Percentiles rank a stretch among this genome's conserved stretches.
Conservation (phyloP, 2,113 vertebrate genomes). For the Grallaria varia region DNA sequence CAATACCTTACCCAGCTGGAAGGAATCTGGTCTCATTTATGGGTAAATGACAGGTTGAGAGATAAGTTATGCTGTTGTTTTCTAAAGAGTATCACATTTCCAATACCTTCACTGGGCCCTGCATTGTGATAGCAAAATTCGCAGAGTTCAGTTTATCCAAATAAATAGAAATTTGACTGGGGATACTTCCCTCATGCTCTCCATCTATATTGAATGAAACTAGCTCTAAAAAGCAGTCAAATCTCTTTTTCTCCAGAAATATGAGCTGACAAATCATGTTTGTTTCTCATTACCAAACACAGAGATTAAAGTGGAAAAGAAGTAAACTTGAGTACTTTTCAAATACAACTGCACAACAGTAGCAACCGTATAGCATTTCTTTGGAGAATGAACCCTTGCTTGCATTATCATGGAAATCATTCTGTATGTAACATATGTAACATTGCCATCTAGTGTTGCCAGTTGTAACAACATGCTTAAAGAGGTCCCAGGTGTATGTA, state of each 20-base stretch:
- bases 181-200: neutral
- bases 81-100: neutral
- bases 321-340: neutral
- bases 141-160: neutral
- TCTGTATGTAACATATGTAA: neutral
- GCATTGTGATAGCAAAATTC: neutral
- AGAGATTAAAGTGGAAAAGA: neutral
- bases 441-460: slow-evolving; percentile 56
- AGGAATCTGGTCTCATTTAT: neutral
- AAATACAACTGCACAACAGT: neutral
- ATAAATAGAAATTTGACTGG: neutral
- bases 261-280: neutral
- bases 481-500: too few species aligned
- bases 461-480: neutral
- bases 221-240: neutral
- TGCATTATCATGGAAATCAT: neutral
- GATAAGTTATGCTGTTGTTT: neutral
- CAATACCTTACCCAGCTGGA: neutral
- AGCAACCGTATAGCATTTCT: neutral
- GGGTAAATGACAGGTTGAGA: neutral
- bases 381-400: neutral
- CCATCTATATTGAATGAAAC: neutral
- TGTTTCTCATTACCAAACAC: neutral
- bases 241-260: neutral
- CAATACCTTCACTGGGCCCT: neutral